Evolutionary conservation across 2,797 vertebrate genomes (phyloP).

Genomic region (Acrocephalus scirpaceus): DNA sequence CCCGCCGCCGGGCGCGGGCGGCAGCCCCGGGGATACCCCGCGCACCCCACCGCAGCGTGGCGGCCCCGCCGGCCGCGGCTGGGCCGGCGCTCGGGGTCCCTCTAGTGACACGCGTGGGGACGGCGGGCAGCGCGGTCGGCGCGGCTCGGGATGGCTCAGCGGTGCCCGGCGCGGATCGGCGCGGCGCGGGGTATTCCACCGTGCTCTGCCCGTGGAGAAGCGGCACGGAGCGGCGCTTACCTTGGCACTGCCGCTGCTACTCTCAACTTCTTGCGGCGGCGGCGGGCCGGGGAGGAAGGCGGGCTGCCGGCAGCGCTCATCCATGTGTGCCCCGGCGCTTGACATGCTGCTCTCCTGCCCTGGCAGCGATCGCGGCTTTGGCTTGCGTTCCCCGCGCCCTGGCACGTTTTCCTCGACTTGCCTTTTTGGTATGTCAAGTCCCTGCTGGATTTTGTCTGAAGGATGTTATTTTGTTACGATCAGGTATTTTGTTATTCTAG

Average conservation of each 20-base stretch:
- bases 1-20: not conserved
- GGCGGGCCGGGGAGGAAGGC: conserved; percentile 50
- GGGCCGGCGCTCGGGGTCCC: conserved; percentile 32
- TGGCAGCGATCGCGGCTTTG: conserved; percentile 51
- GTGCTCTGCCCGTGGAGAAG: not conserved
- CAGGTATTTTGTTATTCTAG: conserved; percentile 48
- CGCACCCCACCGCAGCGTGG: not conserved
- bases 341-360: conserved; percentile 71
- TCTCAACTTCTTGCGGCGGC: conserved; percentile 75
- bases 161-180: not conserved
- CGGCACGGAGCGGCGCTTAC: conserved; percentile 71
- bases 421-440: conserved; percentile 40
- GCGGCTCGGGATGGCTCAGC: not conserved
- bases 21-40: not conserved
- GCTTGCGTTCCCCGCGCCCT: conserved; percentile 35
- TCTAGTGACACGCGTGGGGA: conserved; percentile 35
- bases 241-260: conserved; percentile 79
- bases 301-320: conserved; percentile 57
- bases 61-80: not conserved
- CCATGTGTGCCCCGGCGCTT: conserved; percentile 50
- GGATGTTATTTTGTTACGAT: conserved; percentile 56
- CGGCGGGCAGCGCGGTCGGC: not conserved
- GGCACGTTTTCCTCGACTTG: conserved; percentile 43
- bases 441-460: conserved; percentile 28
- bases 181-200: not conserved